Evolutionary conservation across 2,888 invertebrate genomes (phyloP).

Genomic region (Acleris holmiana): DNA sequence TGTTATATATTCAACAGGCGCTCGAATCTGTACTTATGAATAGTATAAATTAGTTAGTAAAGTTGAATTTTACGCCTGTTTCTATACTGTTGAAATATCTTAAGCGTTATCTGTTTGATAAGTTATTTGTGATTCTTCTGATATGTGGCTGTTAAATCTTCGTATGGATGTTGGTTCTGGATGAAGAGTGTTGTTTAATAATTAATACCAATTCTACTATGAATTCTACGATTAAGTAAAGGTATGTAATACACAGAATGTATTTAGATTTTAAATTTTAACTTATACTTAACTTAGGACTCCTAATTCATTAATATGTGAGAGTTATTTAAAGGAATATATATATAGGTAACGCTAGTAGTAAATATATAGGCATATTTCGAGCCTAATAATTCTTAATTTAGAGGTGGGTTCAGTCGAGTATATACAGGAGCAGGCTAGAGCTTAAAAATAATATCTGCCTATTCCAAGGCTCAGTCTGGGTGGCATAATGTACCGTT

Average conservation of each 20-base stretch:
- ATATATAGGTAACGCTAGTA: too few relatives aligned
- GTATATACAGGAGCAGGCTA: too few relatives aligned
- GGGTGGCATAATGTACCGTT: too few relatives aligned
- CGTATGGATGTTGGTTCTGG: conserved; percentile 45
- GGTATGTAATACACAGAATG: conserved; percentile 4
- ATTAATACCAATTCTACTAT: conserved; percentile 7
- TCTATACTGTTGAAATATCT: conserved; percentile 60
- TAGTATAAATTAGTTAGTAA: conserved; percentile 53
- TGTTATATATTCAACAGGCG: conserved; percentile 74
- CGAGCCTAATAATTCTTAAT: too few relatives aligned
- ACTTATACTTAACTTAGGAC: too few relatives aligned
- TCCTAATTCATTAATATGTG: too few relatives aligned
- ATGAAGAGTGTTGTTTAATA: conserved; percentile 31
- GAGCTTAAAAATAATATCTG: too few relatives aligned
- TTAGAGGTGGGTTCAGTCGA: too few relatives aligned
- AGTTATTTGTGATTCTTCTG: conserved; percentile 43
- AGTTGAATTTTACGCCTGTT: conserved; percentile 58
- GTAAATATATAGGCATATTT: too few relatives aligned
- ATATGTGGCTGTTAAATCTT: conserved; percentile 44
- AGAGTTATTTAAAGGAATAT: too few relatives aligned
- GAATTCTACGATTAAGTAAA: conserved; percentile 30
- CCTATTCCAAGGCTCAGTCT: too few relatives aligned
- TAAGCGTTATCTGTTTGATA: conserved; percentile 57
- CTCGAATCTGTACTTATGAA: conserved; percentile 44
- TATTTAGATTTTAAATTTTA: too few relatives aligned